Percentiles rank a stretch among this genome's conserved stretches.
Evolutionary conservation across 1,140 invertebrate genomes (phyloP).

Genomic region (Aphaenogaster ashmeadi): DNA sequence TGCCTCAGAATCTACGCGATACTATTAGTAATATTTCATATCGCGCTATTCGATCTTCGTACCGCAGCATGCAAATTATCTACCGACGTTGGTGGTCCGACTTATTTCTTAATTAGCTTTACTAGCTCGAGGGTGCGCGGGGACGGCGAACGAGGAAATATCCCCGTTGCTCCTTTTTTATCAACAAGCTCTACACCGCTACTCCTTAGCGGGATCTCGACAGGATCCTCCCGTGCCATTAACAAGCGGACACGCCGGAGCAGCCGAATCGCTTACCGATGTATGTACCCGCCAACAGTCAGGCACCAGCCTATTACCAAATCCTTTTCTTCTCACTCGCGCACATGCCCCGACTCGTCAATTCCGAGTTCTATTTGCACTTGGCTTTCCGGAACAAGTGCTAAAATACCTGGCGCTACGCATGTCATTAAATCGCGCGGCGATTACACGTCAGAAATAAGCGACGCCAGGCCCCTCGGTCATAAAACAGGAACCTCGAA

Average conservation of each 20-base stretch:
- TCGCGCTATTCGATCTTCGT: conserved; percentile 63
- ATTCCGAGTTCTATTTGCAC: conserved; percentile 54
- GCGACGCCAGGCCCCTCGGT: background rate
- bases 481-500: conserved; percentile 43
- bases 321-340: background rate
- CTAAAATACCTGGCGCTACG: conserved; percentile 66
- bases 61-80: conserved; percentile 59
- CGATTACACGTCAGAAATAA: conserved; percentile 44
- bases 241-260: conserved; percentile 46
- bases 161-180: conserved; percentile 47
- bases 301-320: background rate
- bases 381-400: conserved; percentile 58
- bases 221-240: conserved; percentile 40
- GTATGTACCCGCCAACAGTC: conserved; percentile 22
- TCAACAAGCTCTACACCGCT: conserved; percentile 51
- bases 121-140: conserved; percentile 62
- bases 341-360: conserved; percentile 34
- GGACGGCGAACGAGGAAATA: conserved; percentile 54
- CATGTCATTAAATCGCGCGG: conserved; percentile 32
- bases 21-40: conserved; percentile 61
- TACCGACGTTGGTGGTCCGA: conserved; percentile 71
- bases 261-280: conserved; percentile 47
- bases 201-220: conserved; percentile 57
- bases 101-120: conserved; percentile 78
- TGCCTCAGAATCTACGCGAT: conserved; percentile 35